Evolutionary conservation across 2,888 invertebrate genomes (phyloP), one percentile per base, ranked within the genome.

Genomic region (Callosobruchus maculatus): DNA sequence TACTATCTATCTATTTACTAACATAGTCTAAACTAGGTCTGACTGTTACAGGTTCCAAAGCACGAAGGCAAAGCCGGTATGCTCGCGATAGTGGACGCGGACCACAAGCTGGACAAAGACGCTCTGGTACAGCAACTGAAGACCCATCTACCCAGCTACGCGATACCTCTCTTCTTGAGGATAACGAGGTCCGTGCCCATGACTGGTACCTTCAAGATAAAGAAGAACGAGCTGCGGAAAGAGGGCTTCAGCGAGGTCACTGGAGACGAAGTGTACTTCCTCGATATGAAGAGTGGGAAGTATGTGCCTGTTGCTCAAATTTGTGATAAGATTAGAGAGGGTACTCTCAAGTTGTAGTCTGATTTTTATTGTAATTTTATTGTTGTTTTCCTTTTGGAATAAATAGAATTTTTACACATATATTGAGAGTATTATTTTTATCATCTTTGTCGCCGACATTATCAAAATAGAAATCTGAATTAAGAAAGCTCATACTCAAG

Each of bases 1-100:
- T n/a, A n/a, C n/a, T n/a, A n/a, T n/a, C n/a, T n/a, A n/a, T n/a
- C n/a, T n/a, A n/a, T n/a, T n/a, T n/a, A n/a, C n/a, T n/a, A n/a
- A n/a, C n/a, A n/a, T n/a, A n/a, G n/a, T n/a, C n/a, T n/a, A n/a
- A n/a, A n/a, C n/a, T n/a, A n/a, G n/a, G n/a, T n/a, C n/a, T 21
- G 9, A 77, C 73, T 79, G 80, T 72, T 84, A 13, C 22, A 95
- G 94, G 90, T 95, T 78, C 94, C 94, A 0, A 90, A 91, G 76
- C 90, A 92, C 71, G 95, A 96, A 84, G 98, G 98, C 0, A 92
- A 93, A 82, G 97, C 96, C 20, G 98, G 98, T 78, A 98, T 98
- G 98, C 96, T 93, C 21, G 96, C 97, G 21, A 91, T 98, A 74
- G 94, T 93, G 21, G 95, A 95, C 86, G 90, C 91, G 2, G 87